Evolutionary conservation across 2,888 invertebrate species (phyloP).

Genomic region (Drosophila trichaetosa): DNA sequence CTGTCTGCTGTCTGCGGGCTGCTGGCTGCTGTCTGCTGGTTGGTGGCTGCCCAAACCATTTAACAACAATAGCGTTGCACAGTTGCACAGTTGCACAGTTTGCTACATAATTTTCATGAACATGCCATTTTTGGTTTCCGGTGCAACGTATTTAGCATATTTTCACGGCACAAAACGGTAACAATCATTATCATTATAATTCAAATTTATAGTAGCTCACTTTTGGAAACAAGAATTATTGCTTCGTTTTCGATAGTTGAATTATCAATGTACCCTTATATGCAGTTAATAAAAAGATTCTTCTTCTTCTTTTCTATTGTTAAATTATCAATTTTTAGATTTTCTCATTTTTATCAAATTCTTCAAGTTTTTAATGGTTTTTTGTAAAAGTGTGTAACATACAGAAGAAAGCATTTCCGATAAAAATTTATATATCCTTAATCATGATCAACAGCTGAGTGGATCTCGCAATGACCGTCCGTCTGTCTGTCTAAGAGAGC

Average conservation of each 20-base stretch:
- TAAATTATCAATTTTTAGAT: background rate
- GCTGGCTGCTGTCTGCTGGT: background rate
- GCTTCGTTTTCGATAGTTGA: background rate
- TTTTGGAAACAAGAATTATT: background rate
- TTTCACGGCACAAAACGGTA: slow-evolving; percentile 65
- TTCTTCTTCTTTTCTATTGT: slow-evolving; percentile 3
- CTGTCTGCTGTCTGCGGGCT: background rate
- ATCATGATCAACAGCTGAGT: background rate
- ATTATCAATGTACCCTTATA: background rate
- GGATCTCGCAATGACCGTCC: background rate
- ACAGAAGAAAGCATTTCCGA: background rate
- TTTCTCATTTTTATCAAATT: too few species aligned
- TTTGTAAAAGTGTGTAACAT: background rate
- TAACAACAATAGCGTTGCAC: slow-evolving; percentile 42
- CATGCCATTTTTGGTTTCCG: slow-evolving; percentile 65
- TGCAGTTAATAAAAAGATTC: background rate
- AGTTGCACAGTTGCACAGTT: slow-evolving; percentile 26
- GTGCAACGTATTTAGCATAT: slow-evolving; percentile 65
- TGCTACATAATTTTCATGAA: slow-evolving; percentile 66
- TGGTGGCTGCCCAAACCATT: slow-evolving; percentile 32
- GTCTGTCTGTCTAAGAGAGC: background rate
- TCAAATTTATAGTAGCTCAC: slow-evolving; percentile 18
- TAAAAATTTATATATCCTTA: background rate
- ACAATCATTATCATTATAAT: slow-evolving; percentile 66
- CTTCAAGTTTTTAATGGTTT: too few species aligned